Conservation (phyloP, 2,113 vertebrate species). For the Aphelocoma coerulescens region DNA sequence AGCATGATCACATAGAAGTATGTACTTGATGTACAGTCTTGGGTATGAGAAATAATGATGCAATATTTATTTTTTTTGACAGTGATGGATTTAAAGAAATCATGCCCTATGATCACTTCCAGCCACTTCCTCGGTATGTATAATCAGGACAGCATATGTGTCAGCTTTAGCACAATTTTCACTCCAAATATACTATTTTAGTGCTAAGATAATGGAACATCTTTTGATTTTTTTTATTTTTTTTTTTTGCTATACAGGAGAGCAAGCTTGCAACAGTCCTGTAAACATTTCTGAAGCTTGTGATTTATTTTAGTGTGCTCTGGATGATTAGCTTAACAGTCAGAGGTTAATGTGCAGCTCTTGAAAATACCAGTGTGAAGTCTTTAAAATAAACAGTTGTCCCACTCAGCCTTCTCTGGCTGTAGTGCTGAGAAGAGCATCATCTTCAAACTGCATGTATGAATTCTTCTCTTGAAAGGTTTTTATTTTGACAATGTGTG, state of each 20-base stretch:
- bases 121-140: slow-evolving; percentile 91
- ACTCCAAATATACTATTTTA: not conserved
- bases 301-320: not conserved
- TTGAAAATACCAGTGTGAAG: not conserved
- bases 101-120: slow-evolving; percentile 95
- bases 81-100: slow-evolving; percentile 97
- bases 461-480: not conserved
- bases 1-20: not conserved
- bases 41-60: not conserved
- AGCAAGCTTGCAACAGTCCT: not conserved
- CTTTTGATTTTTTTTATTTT: not conserved
- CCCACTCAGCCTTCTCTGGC: not conserved
- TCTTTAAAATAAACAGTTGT: not conserved
- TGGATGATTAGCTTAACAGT: not conserved
- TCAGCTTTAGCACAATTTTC: not conserved
- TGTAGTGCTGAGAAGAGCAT: not conserved
- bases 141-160: not conserved
- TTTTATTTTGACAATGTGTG: not conserved
- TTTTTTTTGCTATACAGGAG: not conserved
- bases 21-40: not conserved
- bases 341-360: not conserved
- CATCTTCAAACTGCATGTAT: not conserved
- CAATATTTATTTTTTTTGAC: slow-evolving; percentile 58
- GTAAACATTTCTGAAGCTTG: not conserved
- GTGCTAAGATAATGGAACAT: not conserved